Base-by-base conservation (phyloP, 2,113 vertebrate species). In the Coracopsis vasa region DNA sequence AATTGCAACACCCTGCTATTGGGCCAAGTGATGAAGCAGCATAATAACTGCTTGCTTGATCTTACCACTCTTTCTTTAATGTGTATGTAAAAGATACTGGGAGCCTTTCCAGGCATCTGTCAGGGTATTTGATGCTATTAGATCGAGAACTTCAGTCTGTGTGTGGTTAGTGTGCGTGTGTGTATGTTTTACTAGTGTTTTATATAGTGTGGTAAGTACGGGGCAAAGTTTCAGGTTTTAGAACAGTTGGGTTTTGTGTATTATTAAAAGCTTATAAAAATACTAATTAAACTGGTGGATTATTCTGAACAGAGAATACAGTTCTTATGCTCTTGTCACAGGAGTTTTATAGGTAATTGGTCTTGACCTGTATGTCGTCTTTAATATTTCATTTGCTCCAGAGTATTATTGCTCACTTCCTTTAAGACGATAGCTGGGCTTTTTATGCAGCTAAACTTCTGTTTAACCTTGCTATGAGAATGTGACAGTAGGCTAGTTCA, bases 401-500 rank as follows among this genome's bases (percentile, higher is more conserved):
- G 90, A 97, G 67, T 95, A 95, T 97, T 97, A 93, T 94, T 97
- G 96, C 96, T 98, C 95, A 97, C 95, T 98, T 98, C 97, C 97
- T 97, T 97, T 96, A 95, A 98, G 97, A 61, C 0, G 61, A 95
- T 97, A 83, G 94, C 87, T 90, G 56, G 37, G 65, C 73, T 88
- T 90, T 95, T 92, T 54, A 86, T 89, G 94, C 97, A 95, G 97
- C 97, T 98, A 98, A 98, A 98, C 97, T 98, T 97, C 88, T 98
- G 50, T 98, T 98, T 98, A 98, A 98, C 98, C 97, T 95, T 97
- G 97, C 94, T 97, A 94, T 84, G 97, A 97, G 95, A 97, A 97
- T 98, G 97, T 98, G 97, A 94, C 97, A 98, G 73, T 95, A 96
- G 98, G 97, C 98, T 98, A 98, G 98, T 97, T 97, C 97, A 97